Base-by-base conservation (phyloP, 2,113 vertebrate genomes). In the Platysteira castanea region DNA sequence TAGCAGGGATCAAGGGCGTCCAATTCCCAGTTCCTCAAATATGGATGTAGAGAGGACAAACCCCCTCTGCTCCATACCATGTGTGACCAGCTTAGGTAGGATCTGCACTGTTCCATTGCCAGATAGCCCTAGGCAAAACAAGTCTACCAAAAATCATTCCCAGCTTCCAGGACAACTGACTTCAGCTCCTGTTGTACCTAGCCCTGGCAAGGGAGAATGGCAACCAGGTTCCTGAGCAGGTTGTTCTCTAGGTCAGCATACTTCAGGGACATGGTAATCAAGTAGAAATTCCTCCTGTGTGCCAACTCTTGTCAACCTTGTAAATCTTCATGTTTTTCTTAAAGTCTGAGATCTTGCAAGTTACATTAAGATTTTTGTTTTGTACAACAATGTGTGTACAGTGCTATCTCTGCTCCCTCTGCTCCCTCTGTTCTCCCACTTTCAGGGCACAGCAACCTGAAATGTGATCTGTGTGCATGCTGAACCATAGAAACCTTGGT, bases 371-470 rank as follows among this genome's bases (percentile, higher is more conserved):
- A 68, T 56, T 75, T 93, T 78, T 81, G 73, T 71, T 74, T 79
- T 23, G 41, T 54, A 76, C 84, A 77, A 42, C 41, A 35, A 7
- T 3, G 20, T 47, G n/a, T 17, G 35, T 28, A 31, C 1, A 75
- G 80, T 14, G 64, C 84, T 74, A 33, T 73, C n/a, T 46, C 60
- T 56, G 53, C 53, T 91, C 59, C 41, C n/a, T 46, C 60, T 56
- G 53, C 53, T 91, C 59, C 41, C 56, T 75, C 73, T 64, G 74
- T 52, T 85, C 83, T 67, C 71, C 39, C 46, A 33, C 88, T 46
- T 28, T 68, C 68, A 86, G 88, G 85, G 92, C 95, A 94, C 94
- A 90, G 90, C 75, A 96, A 94, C 95, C 92, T 94, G 92, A 87
- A 92, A 94, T 49, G 73, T 2, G 83, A 94, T 86, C 79, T 80